These are phyloP conservation scores for Clarias laeviceps DNA, from an alignment of 2,797 vertebrate species.

Conservation along the genomic window DNA sequence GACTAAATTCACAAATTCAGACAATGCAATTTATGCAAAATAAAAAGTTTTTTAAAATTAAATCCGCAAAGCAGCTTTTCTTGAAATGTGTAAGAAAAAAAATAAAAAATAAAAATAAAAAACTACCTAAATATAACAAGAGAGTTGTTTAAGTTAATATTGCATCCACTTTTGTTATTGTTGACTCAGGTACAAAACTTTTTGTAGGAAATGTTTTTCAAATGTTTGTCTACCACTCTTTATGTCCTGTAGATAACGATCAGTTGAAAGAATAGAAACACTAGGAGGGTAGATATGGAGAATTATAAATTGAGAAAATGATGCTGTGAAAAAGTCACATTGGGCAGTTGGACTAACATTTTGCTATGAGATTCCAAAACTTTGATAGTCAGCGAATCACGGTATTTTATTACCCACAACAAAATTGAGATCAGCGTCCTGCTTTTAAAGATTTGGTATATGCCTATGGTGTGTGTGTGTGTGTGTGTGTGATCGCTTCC, in stretches of 20 bases:
- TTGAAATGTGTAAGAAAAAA: no score
- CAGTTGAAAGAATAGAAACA: background rate
- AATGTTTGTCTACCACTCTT: background rate
- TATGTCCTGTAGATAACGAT: background rate
- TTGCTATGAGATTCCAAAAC: background rate
- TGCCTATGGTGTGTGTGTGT: background rate
- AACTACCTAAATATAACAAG: no score
- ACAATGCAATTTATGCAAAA: background rate
- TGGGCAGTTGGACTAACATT: background rate
- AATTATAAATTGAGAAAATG: background rate
- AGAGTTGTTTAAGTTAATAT: no score
- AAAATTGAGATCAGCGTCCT: background rate
- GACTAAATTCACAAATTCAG: background rate
- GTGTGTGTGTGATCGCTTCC: constrained; percentile 56
- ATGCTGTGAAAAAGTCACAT: background rate
- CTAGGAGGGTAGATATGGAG: background rate
- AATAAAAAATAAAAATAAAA: no score
- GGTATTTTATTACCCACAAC: no score
- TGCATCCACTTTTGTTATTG: no score
- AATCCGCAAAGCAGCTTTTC: no score
- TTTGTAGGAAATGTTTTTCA: no score
- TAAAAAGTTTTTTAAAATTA: no score
- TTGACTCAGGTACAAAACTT: no score
- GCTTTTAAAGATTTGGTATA: background rate
- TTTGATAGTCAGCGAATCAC: background rate